Base-by-base conservation (phyloP, 53 echinoderm and acorn worm species). In the Arbacia lixula region DNA sequence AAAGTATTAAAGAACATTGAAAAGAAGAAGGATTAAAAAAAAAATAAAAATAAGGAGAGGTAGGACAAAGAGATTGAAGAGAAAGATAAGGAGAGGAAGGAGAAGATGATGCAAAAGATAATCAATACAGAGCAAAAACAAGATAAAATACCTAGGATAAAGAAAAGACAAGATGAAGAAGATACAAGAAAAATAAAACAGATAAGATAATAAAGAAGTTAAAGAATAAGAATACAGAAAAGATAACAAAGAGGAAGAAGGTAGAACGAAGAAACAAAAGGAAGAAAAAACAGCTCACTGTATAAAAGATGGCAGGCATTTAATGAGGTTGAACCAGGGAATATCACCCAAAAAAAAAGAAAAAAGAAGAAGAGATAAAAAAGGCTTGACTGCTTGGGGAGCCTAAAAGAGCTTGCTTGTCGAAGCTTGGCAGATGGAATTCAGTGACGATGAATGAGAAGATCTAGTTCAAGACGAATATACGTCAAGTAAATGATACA, bases 391-490 rank as follows among this genome's bases (percentile, higher is more conserved):
- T 12, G 50, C 50, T 50, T 50, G 19, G 0, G 19, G n/a, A n/a
- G n/a, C n/a, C n/a, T n/a, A n/a, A n/a, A n/a, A n/a, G n/a, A n/a
- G n/a, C n/a, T n/a, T n/a, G n/a, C n/a, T n/a, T n/a, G n/a, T n/a
- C n/a, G n/a, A n/a, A n/a, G n/a, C n/a, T n/a, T n/a, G n/a, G n/a
- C 21, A 6, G 20, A 55, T 36, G 38, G 14, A 38, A 66, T 66
- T 20, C 36, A 32, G 66, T 19, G 38, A 36, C 37, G 21, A 66
- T 66, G 66, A 66, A 63, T 36, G 37, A 66, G 3, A 38, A 24
- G 63, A 63, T 66, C 14, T 3, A 14, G 21, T 66, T 66, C 66
- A 66, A 66, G 66, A 66, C 38, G 66, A 38, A 66, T n/a, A n/a
- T 36, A 66, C n/a, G 66, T 66, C 66, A 66, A 37, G 38, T 22